phyloP scores from a whole-genome alignment of 2,797 vertebrate species.

The Rhynchonycteris naso region DNA sequence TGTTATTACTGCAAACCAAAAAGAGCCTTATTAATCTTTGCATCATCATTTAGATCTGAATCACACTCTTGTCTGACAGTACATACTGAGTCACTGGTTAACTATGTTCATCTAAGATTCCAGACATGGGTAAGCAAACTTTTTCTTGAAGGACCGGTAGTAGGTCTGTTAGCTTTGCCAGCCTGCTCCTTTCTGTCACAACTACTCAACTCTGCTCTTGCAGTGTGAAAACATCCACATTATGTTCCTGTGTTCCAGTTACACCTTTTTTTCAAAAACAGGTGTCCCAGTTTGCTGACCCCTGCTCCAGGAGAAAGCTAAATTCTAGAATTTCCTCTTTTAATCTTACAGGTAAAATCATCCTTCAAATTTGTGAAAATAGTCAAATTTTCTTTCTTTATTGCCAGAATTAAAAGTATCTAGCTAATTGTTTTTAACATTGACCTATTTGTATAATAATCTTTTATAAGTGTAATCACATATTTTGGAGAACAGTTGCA shows the following conservation, averaged over 20 bases:
- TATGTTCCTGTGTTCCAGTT: background rate
- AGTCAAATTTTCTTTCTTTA: background rate
- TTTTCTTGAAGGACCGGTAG: background rate
- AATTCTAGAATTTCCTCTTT: background rate
- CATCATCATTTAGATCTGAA: background rate
- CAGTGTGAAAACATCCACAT: background rate
- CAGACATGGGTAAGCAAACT: background rate
- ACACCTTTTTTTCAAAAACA: background rate
- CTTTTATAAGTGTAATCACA: background rate
- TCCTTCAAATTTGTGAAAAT: background rate
- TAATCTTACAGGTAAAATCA: background rate
- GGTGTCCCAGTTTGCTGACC: background rate
- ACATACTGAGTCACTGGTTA: background rate
- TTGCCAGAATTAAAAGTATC: background rate
- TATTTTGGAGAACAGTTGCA: background rate
- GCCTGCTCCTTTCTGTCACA: background rate
- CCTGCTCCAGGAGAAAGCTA: background rate
- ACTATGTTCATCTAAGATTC: background rate
- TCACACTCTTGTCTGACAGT: background rate
- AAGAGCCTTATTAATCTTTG: background rate
- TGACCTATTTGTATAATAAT: background rate
- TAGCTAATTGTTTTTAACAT: background rate
- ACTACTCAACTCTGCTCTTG: background rate
- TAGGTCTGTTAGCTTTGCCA: background rate
- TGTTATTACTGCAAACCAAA: background rate